Evolutionary conservation across 1,140 invertebrate genomes (phyloP).

Genomic region (Caenorhabditis latens): DNA sequence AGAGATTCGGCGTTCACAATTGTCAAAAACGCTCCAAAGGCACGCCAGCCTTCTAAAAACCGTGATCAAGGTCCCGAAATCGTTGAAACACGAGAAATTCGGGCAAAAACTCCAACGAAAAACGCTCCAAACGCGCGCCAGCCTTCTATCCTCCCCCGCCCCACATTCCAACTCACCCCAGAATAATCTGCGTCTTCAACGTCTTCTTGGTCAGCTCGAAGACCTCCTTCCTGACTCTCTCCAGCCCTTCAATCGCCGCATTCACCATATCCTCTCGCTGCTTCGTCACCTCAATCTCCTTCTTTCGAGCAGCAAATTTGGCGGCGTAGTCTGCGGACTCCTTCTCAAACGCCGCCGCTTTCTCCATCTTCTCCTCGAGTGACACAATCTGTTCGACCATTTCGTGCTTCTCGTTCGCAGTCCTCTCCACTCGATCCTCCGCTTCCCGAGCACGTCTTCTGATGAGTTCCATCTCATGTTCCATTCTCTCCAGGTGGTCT

Average conservation of each 20-base stretch:
- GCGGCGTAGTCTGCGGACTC: neutral
- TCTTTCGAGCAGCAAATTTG: slow-evolving; percentile 6
- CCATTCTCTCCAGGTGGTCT: neutral
- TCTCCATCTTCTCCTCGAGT: neutral
- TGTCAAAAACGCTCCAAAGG: too few species aligned
- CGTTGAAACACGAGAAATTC: too few species aligned
- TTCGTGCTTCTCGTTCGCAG: neutral
- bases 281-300: neutral
- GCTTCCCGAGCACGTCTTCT: neutral
- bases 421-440: neutral
- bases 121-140: too few species aligned
- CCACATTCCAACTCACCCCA: neutral
- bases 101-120: too few species aligned
- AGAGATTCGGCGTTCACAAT: too few species aligned
- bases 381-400: neutral
- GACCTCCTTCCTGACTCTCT: neutral
- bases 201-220: neutral
- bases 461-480: neutral
- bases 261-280: neutral
- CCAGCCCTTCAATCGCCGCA: neutral
- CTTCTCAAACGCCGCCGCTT: neutral
- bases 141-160: too few species aligned
- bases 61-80: too few species aligned
- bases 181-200: neutral
- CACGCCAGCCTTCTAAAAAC: too few species aligned